Percentiles rank a stretch among this genome's conserved stretches.
phyloP scores from a whole-genome alignment of 2,888 invertebrate genomes.

The Hyppa rectilinea region DNA sequence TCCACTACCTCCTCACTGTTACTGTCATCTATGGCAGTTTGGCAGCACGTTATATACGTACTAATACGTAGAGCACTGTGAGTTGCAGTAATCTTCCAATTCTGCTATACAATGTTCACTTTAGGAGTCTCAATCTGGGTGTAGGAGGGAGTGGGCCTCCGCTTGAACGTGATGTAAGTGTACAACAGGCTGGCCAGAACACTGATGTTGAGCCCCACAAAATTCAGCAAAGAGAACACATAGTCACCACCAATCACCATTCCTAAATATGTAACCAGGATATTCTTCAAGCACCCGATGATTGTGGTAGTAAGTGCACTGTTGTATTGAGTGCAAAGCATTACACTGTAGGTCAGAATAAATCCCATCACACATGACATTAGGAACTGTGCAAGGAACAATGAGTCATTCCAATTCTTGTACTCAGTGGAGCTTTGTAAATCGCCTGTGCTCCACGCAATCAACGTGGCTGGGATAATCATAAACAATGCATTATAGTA shows the following conservation, averaged over 20 bases:
- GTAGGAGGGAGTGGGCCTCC: constrained; percentile 85
- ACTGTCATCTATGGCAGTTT: constrained; percentile 80
- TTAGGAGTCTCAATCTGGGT: constrained; percentile 76
- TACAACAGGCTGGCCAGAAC: constrained; percentile 96
- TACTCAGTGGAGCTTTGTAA: constrained; percentile 92
- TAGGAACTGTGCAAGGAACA: constrained; percentile 95
- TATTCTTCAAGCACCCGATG: constrained; percentile 99
- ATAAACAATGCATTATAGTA: constrained; percentile 98
- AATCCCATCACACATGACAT: constrained; percentile 99
- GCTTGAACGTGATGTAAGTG: constrained; percentile 96
- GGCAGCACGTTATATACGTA: constrained; percentile 76
- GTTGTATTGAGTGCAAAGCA: constrained; percentile 98
- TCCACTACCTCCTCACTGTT: constrained; percentile 41
- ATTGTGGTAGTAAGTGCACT: constrained; percentile 99
- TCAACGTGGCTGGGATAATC: constrained; percentile 93
- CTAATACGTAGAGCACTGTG: constrained; percentile 70
- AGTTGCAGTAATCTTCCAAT: constrained; percentile 66
- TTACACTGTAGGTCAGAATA: constrained; percentile 97
- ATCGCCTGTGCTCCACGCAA: constrained; percentile 95
- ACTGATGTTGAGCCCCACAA: constrained; percentile 99
- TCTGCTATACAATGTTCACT: constrained; percentile 83
- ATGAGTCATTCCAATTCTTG: constrained; percentile 93
- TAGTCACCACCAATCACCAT: constrained; percentile 99
- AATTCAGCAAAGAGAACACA: constrained; percentile 98
- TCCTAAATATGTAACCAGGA: constrained; percentile 98